phyloP scores from a whole-genome alignment of 2,113 vertebrate genomes.

The Malaclemys terrapin region DNA sequence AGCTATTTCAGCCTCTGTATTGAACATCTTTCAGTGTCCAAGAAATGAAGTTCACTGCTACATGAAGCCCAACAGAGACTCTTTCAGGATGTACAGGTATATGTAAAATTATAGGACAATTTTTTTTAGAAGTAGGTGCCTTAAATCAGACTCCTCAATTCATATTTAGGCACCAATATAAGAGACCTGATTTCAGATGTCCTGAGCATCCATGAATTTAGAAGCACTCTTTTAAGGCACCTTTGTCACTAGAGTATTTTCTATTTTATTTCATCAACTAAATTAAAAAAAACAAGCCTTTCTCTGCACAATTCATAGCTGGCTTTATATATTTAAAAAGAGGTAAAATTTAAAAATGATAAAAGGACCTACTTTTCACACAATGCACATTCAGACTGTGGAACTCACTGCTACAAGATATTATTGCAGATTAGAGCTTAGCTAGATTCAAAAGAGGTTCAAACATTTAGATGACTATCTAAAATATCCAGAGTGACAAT shows the following conservation, averaged over 20 bases:
- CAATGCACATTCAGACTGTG: neutral
- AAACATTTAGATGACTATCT: neutral
- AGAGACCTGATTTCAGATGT: neutral
- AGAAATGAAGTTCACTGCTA: neutral
- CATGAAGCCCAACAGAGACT: neutral
- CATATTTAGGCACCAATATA: neutral
- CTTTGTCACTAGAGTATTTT: neutral
- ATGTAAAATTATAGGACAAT: neutral
- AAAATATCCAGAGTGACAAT: neutral
- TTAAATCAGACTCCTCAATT: neutral
- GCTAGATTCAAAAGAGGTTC: neutral
- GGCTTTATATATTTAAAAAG: neutral
- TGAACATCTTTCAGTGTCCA: neutral
- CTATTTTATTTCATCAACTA: neutral
- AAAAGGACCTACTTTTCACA: neutral
- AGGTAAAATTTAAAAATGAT: neutral
- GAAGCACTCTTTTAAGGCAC: neutral
- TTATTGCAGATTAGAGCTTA: neutral
- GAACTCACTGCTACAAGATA: neutral
- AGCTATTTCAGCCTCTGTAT: neutral
- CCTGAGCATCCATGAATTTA: neutral
- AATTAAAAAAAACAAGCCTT: neutral
- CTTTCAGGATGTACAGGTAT: neutral
- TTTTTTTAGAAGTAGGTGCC: neutral
- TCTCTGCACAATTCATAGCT: rapidly evolving